A percentile compares a stretch with the other conserved stretches of the same genome.
These are phyloP conservation scores for Theristicus caerulescens DNA, from an alignment of 2,113 vertebrate species.

Conservation along the genomic window DNA sequence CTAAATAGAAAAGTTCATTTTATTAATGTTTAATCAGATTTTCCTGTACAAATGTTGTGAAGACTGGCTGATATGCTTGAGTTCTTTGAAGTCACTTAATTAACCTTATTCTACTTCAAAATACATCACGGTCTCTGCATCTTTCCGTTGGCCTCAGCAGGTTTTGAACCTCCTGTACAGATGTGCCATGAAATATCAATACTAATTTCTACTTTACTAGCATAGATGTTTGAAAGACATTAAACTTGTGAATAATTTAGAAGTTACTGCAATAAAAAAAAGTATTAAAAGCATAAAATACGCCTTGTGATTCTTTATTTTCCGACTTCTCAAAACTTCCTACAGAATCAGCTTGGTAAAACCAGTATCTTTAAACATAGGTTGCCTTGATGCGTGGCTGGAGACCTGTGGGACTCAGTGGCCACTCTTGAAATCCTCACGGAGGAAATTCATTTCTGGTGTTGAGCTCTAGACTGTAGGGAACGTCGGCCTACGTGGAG, in stretches of 20 bases:
- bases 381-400: background rate
- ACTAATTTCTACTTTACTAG: background rate
- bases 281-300: background rate
- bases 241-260: background rate
- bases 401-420: background rate
- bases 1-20: background rate
- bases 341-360: background rate
- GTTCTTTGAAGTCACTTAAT: background rate
- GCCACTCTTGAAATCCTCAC: background rate
- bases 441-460: too few species aligned
- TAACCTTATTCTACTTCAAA: background rate
- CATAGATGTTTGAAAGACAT: background rate
- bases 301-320: background rate
- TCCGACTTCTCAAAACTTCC: background rate
- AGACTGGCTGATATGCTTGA: background rate
- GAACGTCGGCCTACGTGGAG: rapidly evolving
- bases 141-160: background rate
- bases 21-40: background rate
- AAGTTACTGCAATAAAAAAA: background rate
- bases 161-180: background rate
- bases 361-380: background rate
- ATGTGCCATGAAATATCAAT: rapidly evolving
- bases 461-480: background rate
- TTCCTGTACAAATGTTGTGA: background rate
- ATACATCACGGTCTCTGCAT: background rate